Base-by-base conservation (phyloP, 2,888 invertebrate species). In the Caenorhabditis sp. region DNA sequence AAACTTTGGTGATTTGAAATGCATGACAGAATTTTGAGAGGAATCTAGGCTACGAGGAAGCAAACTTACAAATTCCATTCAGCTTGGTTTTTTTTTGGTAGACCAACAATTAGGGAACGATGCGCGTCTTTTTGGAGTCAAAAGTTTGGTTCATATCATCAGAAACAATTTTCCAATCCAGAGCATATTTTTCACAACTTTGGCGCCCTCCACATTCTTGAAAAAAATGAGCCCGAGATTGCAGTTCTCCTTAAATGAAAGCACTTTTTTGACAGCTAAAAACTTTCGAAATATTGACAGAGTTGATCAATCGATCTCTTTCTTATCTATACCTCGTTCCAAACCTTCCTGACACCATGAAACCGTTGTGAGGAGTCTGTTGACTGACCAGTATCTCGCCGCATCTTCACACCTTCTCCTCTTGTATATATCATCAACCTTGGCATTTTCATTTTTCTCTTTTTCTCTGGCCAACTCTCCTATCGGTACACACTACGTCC, bases 401-500 rank as follows among this genome's bases (percentile, higher is more conserved):
- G 12, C 44, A 16, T 44, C 44, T 44, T 16, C 44, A 24, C 19
- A n/a, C n/a, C n/a, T 12, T 26, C 54, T 38, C 38, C 12, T 38
- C 38, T 38, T 38, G 38, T 38, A 26, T 54, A 54, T 54, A 54
- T 54, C 54, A 54, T 26, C 24, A 38, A 38, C 38, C 38, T 38
- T 38, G 38, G 26, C 54, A 54, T 54, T 54, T 26, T 26, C 54
- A 54, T 26, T 26, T 63, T 38, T 38, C 63, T 69, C 44, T 66
- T 8, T 47, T 59, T 64, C 64, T 68, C 49, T 44, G 14, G 7
- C 28, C 51, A n/a, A 10, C 58, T 19, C 59, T 76, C 72, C 72
- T 19, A 59, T 28, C 72, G 72, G 72, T 72, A 72, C 59, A 35
- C 61, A 72, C 59, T 72, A 59, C 49, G 35, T 72, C 63, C 2